Evolutionary conservation across 2,113 vertebrate genomes (phyloP).

Genomic region (Stigmatopora argus): DNA sequence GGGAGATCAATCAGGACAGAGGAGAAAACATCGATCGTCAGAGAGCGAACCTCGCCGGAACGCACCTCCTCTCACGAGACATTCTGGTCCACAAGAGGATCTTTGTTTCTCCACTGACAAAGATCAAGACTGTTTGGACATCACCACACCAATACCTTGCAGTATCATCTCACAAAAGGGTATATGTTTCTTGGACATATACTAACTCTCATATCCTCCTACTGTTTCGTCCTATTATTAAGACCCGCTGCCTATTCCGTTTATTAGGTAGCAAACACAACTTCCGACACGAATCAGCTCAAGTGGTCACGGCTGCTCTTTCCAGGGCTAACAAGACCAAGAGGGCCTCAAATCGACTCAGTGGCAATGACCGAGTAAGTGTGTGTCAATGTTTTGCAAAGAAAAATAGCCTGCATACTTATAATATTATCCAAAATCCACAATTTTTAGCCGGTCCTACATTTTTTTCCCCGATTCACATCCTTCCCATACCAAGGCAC

Average conservation of each 20-base stretch:
- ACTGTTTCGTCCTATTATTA: not conserved
- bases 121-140: constrained; percentile 68
- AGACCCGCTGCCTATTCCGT: not conserved
- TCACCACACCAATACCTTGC: constrained; percentile 46
- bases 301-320: constrained; percentile 53
- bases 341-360: constrained; percentile 48
- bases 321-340: constrained; percentile 47
- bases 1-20: constrained; percentile 39
- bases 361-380: constrained; percentile 67
- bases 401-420: too few relatives aligned
- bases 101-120: constrained; percentile 73
- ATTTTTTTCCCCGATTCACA: too few relatives aligned
- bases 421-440: too few relatives aligned
- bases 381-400: not conserved
- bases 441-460: too few relatives aligned
- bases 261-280: constrained; percentile 58
- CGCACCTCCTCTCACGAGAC: constrained; percentile 65
- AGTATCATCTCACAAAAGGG: constrained; percentile 47
- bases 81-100: constrained; percentile 73
- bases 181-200: constrained; percentile 2
- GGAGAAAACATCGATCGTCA: constrained; percentile 53
- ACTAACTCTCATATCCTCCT: not conserved
- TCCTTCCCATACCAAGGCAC: too few relatives aligned
- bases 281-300: constrained; percentile 54
- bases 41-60: constrained; percentile 64